Evolutionary conservation across 2,113 vertebrate species (phyloP), one percentile per base, ranked within the genome.

Genomic region (Phyllostomus hastatus): DNA sequence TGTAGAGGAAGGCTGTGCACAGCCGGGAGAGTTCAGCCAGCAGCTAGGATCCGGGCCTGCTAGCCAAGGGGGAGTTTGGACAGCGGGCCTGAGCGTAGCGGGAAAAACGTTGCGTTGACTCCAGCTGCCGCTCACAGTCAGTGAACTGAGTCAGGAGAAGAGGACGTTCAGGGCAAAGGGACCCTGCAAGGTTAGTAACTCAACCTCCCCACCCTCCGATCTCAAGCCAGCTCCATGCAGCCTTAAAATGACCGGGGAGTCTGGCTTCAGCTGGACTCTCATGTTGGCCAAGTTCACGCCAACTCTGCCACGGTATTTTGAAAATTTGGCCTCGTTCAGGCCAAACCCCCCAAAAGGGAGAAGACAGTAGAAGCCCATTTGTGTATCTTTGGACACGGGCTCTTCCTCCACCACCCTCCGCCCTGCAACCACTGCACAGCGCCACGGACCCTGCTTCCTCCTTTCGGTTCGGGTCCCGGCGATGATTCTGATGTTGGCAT

Each of bases 301-400:
- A 78, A 48, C 75, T 85, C 80, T 67, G 35, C 79, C 57, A 64
- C 73, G 59, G 85, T 84, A 88, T 88, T 93, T 93, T 72, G 82
- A 92, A 97, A 67, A 28, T n/a, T 64, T 57, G 70, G 31, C 67
- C 81, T 84, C 5, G 2, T 52, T 64, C 84, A 61, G n/a, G n/a
- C 78, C 88, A 78, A 90, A 95, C 54, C 17, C 17, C 79, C 41
- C 35, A 0, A 69, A 91, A 92, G 46, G 28, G n/a, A 28, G 38
- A 89, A 91, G 46, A n/a, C 43, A 88, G 12, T 35, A 61, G 73
- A 91, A 69, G 33, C 14, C 61, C 20, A 46, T 76, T 85, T 75
- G 76, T 82, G 75, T 69, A 50, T 75, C 89, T 81, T 75, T 81
- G 38, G 79, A 61, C 41, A 3, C 31, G 16, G 28, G 43, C 20